These are phyloP conservation scores for Drusus annulatus DNA, from an alignment of 1,140 invertebrate species.

Conservation along the genomic window DNA sequence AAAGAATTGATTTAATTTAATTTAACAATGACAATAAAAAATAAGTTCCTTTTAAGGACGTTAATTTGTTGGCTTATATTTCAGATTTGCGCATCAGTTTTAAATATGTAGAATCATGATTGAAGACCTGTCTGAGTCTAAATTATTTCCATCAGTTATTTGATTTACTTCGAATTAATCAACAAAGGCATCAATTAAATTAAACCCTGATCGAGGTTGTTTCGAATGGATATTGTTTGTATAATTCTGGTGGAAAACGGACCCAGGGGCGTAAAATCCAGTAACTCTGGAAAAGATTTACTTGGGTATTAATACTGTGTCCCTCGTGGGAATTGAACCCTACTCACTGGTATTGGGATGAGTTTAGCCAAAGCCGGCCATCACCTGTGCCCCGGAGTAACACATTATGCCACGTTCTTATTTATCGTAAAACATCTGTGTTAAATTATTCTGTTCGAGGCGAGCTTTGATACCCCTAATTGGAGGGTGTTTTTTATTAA, in stretches of 20 bases:
- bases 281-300: conserved; percentile 12
- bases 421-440: conserved; percentile 15
- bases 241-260: no score
- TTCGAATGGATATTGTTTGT: neutral
- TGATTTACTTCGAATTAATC: neutral
- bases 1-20: no score
- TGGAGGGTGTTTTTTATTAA: no score
- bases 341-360: conserved; percentile 4
- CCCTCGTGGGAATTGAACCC: conserved; percentile 7
- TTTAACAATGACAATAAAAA: no score
- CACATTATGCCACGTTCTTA: neutral
- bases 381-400: conserved; percentile 14
- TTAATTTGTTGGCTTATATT: no score
- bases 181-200: neutral
- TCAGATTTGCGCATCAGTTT: no score
- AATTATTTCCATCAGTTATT: neutral
- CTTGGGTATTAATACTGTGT: conserved; percentile 15
- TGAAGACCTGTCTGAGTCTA: no score
- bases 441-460: neutral
- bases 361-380: conserved; percentile 17
- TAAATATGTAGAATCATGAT: no score
- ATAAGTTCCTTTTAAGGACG: no score
- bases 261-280: neutral
- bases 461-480: neutral
- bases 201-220: neutral